phyloP scores from a whole-genome alignment of 2,888 invertebrate species.

The Volucella inanis region DNA sequence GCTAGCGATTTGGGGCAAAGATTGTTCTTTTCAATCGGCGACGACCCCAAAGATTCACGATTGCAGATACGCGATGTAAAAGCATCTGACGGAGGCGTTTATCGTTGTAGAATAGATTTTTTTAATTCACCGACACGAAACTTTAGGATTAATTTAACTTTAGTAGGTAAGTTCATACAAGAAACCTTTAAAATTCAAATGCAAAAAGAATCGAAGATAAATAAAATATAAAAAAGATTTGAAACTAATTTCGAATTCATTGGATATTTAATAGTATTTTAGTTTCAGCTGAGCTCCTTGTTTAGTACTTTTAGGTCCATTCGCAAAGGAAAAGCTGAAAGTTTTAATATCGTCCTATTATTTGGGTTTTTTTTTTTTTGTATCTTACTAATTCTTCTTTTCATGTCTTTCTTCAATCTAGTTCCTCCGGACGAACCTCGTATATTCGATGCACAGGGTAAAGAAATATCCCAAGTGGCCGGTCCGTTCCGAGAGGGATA shows the following conservation, averaged over 20 bases:
- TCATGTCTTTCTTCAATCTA: conserved; percentile 79
- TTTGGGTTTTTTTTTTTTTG: conserved; percentile 57
- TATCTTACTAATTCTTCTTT: conserved; percentile 54
- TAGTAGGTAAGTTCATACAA: conserved; percentile 89
- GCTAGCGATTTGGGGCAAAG: conserved; percentile 90
- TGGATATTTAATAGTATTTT: conserved; percentile 66
- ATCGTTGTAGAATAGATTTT: conserved; percentile 94
- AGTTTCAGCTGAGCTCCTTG: conserved; percentile 67
- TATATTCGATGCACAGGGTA: conserved; percentile 92
- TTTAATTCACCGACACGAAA: conserved; percentile 94
- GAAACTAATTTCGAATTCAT: conserved; percentile 72
- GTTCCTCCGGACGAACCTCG: conserved; percentile 91
- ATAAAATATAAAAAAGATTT: conserved; percentile 57
- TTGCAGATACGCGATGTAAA: conserved; percentile 89
- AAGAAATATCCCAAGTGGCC: conserved; percentile 89
- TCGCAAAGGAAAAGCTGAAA: conserved; percentile 59
- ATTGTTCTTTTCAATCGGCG: conserved; percentile 89
- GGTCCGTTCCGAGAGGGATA: conserved; percentile 95
- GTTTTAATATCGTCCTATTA: conserved; percentile 68
- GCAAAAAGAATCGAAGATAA: conserved; percentile 24
- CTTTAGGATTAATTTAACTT: conserved; percentile 92
- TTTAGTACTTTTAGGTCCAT: conserved; percentile 61
- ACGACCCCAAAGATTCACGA: conserved; percentile 89
- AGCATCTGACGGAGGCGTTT: conserved; percentile 90
- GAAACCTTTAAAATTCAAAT: conserved; percentile 30